Evolutionary conservation across 2,888 invertebrate genomes (phyloP).

Genomic region (Chaitophorus viminalis): DNA sequence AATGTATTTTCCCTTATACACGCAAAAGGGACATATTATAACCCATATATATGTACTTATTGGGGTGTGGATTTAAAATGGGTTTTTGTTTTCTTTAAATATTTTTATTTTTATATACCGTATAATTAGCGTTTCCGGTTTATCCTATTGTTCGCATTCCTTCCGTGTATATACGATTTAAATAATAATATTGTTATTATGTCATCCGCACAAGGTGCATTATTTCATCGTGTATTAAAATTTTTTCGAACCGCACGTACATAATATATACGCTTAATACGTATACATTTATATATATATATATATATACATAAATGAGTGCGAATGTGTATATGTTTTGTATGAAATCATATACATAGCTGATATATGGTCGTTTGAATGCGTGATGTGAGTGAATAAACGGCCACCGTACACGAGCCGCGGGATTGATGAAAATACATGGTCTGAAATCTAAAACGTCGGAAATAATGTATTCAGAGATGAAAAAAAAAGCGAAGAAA

Average conservation of each 20-base stretch:
- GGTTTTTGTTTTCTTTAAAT: not conserved
- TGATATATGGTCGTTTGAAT: conserved; percentile 3
- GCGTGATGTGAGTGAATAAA: conserved; percentile 33
- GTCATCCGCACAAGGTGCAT: not conserved
- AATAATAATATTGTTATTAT: not conserved
- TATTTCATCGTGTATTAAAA: not conserved
- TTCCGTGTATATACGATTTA: not conserved
- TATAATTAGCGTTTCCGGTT: not conserved
- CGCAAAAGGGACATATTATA: too few relatives aligned
- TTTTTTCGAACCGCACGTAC: not conserved
- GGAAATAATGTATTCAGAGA: not conserved
- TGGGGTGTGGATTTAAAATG: not conserved
- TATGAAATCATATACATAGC: not conserved
- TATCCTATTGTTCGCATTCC: not conserved
- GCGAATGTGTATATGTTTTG: not conserved
- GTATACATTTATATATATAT: too few relatives aligned
- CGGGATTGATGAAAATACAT: not conserved
- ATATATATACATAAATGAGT: too few relatives aligned
- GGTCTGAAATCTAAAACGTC: not conserved
- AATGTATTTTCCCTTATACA: not conserved
- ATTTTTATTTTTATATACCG: not conserved
- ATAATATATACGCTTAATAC: too few relatives aligned
- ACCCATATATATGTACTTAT: too few relatives aligned
- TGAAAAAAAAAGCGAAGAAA: not conserved
- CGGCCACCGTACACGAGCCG: not conserved